Evolutionary conservation across 2,888 invertebrate species (phyloP), one percentile per base, ranked within the genome.

Genomic region (Acanthococcus lagerstroemiae): DNA sequence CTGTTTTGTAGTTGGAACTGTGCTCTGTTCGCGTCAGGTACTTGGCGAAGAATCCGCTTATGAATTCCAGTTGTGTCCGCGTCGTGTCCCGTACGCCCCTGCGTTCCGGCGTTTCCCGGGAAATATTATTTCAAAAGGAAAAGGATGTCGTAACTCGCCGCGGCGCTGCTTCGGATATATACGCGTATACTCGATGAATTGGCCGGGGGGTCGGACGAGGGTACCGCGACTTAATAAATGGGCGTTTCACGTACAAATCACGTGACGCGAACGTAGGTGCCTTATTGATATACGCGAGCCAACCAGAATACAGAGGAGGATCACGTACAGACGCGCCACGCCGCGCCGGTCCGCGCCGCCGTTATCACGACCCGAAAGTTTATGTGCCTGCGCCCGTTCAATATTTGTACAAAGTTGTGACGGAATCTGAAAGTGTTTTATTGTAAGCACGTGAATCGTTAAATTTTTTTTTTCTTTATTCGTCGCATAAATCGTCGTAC

Each of bases 161-260:
- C 45, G 48, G 48, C 46, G 45, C 48, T 25, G n/a, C 26, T 25
- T 21, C 9, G 52, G 24, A 15, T 22, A 45, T 17, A 45, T 17
- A 45, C 4, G 19, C 6, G 22, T 6, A 5, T 22, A 21, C 15
- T 24, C 21, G 52, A n/a, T 15, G 22, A 22, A 19, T 48, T 21
- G 52, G 52, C 30, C 46, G 48, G 19, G 15, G n/a, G n/a, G n/a
- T n/a, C n/a, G 21, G 61, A 17, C 50, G 24, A 60, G 60, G 60
- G 60, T 60, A 60, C 50, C 17, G 15, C 58, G 61, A 61, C 55
- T 55, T 65, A 55, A 65, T 65, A 65, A 65, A 65, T 55, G 65
- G 65, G 65, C 65, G 65, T 65, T 55, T 65, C 65, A 65, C 65
- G 65, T 65, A 65, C 55, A 30, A 45, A 48, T 65, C 65, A 65